Base-by-base conservation (phyloP, 1,140 invertebrate genomes). In the Prorops nasuta region DNA sequence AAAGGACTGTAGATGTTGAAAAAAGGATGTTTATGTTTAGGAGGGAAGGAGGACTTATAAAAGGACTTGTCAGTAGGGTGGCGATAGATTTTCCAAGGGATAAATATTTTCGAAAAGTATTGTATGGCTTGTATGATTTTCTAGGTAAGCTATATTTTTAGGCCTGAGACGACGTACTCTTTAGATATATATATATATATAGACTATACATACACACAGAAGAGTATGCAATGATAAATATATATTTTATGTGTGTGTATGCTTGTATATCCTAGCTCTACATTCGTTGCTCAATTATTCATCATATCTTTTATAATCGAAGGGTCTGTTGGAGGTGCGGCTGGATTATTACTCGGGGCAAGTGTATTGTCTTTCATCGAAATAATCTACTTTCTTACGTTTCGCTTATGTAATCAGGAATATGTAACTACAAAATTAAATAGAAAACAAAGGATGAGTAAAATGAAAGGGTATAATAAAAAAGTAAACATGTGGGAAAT, bases 241-340 rank as follows among this genome's bases (percentile, higher is more conserved):
- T 14, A 3, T 4, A 19, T 14, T 8, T n/a, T 1, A 19, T 18
- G 12, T 12, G 18, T 8, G 14, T 17, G 6, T 1, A 2, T 31
- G 34, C 1, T 32, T 24, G 9, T 16, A 22, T 50, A 43, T 14
- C 3, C 14, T 3, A 15, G 1, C 3, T 45, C 10, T 16, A 3
- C 20, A 17, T 36, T 37, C 2, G 18, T 19, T 2, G 8, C n/a
- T 37, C 1, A 12, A 18, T 18, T 32, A 10, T 14, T 35, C 14
- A n/a, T 14, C 6, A 35, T 35, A 8, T 6, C 15, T 9, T n/a
- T 35, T n/a, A 35, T 34, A 15, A 15, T 17, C 10, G 2, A 71
- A 89, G 86, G 86, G 57, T 81, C 84, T 9, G 81, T 88, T 14
- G 87, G 86, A 15, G 83, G 85, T 12, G 85, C 85, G 67, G 84